These are phyloP conservation scores for Epinotia demarniana DNA, from an alignment of 2,888 invertebrate genomes.

Conservation along the genomic window DNA sequence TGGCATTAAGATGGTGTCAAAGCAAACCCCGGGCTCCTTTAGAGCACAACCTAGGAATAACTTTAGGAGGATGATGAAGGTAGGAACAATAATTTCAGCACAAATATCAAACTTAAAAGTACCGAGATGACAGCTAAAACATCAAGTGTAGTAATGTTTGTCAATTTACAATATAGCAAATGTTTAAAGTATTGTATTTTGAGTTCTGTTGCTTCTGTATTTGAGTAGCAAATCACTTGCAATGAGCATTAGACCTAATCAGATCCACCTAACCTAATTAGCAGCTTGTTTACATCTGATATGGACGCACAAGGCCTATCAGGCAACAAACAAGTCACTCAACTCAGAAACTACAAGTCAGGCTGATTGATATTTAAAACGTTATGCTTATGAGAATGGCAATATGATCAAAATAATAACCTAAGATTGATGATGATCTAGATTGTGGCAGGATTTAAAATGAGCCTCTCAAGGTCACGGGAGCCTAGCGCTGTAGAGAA, in stretches of 20 bases:
- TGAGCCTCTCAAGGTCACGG: constrained; percentile 30
- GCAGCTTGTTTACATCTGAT: constrained; percentile 34
- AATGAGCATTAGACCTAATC: constrained; percentile 6
- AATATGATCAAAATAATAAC: constrained; percentile 17
- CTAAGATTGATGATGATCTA: constrained; percentile 2
- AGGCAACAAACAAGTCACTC: constrained; percentile 1
- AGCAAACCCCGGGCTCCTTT: too few species aligned
- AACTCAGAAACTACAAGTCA: neutral
- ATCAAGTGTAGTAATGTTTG: neutral
- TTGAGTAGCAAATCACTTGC: neutral
- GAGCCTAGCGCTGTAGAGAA: neutral
- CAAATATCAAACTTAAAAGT: neutral
- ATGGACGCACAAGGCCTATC: constrained; percentile 10
- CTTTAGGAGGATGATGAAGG: too few species aligned
- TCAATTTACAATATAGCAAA: neutral
- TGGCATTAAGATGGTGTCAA: too few species aligned
- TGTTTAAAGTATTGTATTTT: neutral
- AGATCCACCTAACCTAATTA: constrained; percentile 36
- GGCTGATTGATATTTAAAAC: constrained; percentile 25
- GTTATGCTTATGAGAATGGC: constrained; percentile 23
- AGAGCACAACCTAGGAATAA: too few species aligned
- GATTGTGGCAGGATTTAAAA: neutral
- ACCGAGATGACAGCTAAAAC: neutral
- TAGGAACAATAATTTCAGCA: neutral
- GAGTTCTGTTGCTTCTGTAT: neutral